These are phyloP conservation scores for Temnothorax unifasciatus DNA, from an alignment of 2,888 invertebrate genomes.

Conservation along the genomic window DNA sequence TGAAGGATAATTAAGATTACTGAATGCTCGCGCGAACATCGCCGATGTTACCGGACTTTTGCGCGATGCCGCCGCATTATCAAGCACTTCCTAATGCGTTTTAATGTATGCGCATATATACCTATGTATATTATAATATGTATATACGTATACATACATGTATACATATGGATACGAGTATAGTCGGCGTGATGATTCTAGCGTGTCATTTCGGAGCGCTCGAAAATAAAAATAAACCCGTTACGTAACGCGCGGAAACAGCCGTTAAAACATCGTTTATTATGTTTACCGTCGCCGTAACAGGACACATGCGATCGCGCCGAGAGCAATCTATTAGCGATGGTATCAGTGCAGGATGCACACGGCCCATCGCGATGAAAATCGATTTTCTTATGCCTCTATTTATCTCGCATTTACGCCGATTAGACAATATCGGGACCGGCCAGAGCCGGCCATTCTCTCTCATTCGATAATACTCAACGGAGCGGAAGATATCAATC, in stretches of 20 bases:
- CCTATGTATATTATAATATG: too few relatives aligned
- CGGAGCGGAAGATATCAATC: conserved; percentile 10
- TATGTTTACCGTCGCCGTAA: conserved; percentile 17
- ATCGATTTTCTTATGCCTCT: conserved; percentile 29
- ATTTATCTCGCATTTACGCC: conserved; percentile 13
- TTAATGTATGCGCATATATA: not conserved
- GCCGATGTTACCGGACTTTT: not conserved
- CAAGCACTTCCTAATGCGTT: conserved; percentile 20
- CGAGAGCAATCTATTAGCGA: conserved; percentile 19
- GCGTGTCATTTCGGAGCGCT: conserved; percentile 42
- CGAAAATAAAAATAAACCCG: conserved; percentile 48
- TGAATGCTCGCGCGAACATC: not conserved
- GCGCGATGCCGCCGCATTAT: not conserved
- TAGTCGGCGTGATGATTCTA: conserved; percentile 15
- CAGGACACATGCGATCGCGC: too few relatives aligned
- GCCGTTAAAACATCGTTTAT: conserved; percentile 34
- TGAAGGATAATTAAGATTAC: not conserved
- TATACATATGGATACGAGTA: not conserved
- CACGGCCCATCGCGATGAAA: not conserved
- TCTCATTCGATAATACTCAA: conserved; percentile 12
- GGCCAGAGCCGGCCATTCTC: not conserved
- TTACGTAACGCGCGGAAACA: conserved; percentile 29
- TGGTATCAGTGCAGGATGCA: not conserved
- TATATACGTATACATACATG: too few relatives aligned
- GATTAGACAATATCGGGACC: not conserved